A percentile compares a stretch with the other conserved stretches of the same genome.
Evolutionary conservation across 1,140 invertebrate species (phyloP).

Genomic region (Cotesia glomerata): DNA sequence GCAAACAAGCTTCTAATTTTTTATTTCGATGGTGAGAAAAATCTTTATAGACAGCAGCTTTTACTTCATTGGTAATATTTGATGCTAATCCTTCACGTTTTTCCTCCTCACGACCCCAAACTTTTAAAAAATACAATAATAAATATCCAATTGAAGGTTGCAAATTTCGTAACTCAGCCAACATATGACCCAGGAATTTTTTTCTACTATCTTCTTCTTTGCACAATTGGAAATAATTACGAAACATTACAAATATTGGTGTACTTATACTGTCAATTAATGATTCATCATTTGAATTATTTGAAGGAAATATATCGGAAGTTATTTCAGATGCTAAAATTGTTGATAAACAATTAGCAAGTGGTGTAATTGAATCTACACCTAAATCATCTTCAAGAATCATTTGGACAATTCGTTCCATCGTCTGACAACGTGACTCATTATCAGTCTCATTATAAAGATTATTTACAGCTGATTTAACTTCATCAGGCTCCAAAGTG

Average conservation of each 20-base stretch:
- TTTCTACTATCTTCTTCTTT: slow-evolving; percentile 80
- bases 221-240: slow-evolving; percentile 73
- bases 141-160: slow-evolving; percentile 82
- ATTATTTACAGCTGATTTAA: slow-evolving; percentile 71
- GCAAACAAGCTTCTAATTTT: slow-evolving; percentile 78
- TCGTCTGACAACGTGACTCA: slow-evolving; percentile 71
- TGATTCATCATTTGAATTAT: slow-evolving; percentile 63
- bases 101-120: slow-evolving; percentile 69
- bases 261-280: slow-evolving; percentile 79
- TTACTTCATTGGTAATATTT: slow-evolving; percentile 72
- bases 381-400: slow-evolving; percentile 73
- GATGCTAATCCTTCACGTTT: slow-evolving; percentile 67
- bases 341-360: slow-evolving; percentile 64
- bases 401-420: slow-evolving; percentile 74
- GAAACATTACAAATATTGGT: slow-evolving; percentile 82
- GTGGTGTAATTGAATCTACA: slow-evolving; percentile 67
- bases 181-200: slow-evolving; percentile 74
- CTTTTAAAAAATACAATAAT: slow-evolving; percentile 86
- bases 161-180: slow-evolving; percentile 76
- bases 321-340: slow-evolving; percentile 64
- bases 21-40: slow-evolving; percentile 83
- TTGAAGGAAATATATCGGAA: slow-evolving; percentile 61
- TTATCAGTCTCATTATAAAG: slow-evolving; percentile 71
- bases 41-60: slow-evolving; percentile 83
- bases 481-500: slow-evolving; percentile 67